Conservation (phyloP, 92 coral and sea anemone species). For the Desmophyllum pertusum region DNA sequence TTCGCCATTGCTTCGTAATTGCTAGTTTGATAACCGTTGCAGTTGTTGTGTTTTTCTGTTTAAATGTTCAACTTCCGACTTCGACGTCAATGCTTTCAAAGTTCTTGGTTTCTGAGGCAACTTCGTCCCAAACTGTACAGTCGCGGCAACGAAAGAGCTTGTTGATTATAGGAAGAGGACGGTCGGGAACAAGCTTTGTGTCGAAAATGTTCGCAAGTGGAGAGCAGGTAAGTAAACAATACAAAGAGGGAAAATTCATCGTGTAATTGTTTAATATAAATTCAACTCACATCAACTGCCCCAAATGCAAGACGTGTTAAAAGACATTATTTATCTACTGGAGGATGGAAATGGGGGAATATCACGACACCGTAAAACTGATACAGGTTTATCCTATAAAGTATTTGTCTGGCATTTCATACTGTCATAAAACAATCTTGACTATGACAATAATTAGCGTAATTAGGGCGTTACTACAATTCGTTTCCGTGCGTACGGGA, state of each 20-base stretch:
- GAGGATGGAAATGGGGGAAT: background rate
- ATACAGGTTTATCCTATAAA: slow-evolving; percentile 10
- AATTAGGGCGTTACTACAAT: background rate
- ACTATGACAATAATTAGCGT: background rate
- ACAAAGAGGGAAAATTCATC: background rate
- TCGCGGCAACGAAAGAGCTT: slow-evolving; percentile 24
- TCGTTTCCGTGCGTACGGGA: background rate
- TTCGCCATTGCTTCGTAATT: background rate
- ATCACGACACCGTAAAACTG: background rate
- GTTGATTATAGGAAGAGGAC: slow-evolving; percentile 36
- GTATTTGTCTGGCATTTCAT: slow-evolving; percentile 16
- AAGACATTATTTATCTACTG: background rate
- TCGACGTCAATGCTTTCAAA: background rate
- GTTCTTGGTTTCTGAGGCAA: background rate
- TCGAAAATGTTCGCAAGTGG: slow-evolving; percentile 35
- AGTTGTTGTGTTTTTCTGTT: background rate
- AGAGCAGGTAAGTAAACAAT: slow-evolving; percentile 21
- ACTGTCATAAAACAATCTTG: background rate
- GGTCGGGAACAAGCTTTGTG: slow-evolving; percentile 45
- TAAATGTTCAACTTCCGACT: background rate
- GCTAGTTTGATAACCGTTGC: background rate
- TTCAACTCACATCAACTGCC: background rate
- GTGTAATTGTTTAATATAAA: background rate
- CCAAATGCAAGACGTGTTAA: background rate
- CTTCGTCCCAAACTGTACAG: background rate